A percentile compares a stretch with the other conserved stretches of the same genome.
Conservation (phyloP, 1,140 invertebrate species). For the Contarinia nasturtii region DNA sequence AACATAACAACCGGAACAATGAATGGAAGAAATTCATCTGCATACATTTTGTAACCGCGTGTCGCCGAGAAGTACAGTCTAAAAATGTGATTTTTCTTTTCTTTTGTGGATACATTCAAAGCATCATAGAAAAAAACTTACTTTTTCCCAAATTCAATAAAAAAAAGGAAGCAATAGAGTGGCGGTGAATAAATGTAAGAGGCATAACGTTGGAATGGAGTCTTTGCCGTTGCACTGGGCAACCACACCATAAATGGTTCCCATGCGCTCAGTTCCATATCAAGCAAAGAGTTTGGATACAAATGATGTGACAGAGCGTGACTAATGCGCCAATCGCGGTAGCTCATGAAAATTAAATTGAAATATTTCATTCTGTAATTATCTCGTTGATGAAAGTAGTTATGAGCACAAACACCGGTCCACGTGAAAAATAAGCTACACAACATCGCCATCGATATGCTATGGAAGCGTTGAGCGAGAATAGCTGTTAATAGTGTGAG, state of each 20-base stretch:
- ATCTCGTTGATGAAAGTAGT: conserved; percentile 63
- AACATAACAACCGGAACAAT: conserved; percentile 31
- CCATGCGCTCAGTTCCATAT: conserved; percentile 47
- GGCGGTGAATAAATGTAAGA: conserved; percentile 29
- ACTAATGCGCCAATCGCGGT: conserved; percentile 52
- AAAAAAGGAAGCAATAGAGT: conserved; percentile 25
- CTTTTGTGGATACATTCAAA: too few relatives aligned
- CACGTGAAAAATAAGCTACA: conserved; percentile 34
- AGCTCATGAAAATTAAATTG: conserved; percentile 41
- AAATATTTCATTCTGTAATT: conserved; percentile 69
- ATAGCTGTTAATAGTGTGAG: background rate
- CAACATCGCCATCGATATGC: conserved; percentile 17
- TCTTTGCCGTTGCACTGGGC: conserved; percentile 29
- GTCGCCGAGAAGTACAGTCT: too few relatives aligned
- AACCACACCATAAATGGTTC: conserved; percentile 50
- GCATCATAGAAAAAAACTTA: background rate
- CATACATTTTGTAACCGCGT: conserved; percentile 6
- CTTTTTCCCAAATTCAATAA: conserved; percentile 26
- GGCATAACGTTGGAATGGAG: conserved; percentile 21
- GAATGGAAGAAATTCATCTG: conserved; percentile 28
- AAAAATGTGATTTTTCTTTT: too few relatives aligned
- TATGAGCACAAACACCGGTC: conserved; percentile 43
- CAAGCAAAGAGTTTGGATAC: conserved; percentile 58
- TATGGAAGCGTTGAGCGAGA: background rate
- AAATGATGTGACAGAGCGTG: conserved; percentile 64